Evolutionary conservation across 2,113 vertebrate genomes (phyloP).

Genomic region (Tragelaphus scriptus): DNA sequence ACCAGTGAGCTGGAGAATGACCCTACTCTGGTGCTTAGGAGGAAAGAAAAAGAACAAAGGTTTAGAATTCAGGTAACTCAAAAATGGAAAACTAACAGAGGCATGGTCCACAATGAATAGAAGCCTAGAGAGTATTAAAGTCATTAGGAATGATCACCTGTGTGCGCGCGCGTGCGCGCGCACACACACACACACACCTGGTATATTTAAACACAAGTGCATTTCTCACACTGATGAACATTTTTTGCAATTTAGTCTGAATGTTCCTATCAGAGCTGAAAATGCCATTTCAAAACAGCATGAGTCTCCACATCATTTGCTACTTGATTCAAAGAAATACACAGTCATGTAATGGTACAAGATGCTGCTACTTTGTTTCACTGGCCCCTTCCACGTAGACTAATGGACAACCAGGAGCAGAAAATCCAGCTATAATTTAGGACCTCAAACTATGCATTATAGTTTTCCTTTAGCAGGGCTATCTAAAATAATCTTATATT

Average conservation of each 20-base stretch:
- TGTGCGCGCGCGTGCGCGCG: too few species aligned
- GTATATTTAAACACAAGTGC: not conserved
- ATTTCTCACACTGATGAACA: conserved; percentile 14
- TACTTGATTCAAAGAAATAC: not conserved
- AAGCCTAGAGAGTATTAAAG: not conserved
- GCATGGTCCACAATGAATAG: not conserved
- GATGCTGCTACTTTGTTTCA: not conserved
- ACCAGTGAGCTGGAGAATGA: not conserved
- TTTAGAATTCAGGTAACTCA: not conserved
- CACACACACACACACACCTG: accelerated
- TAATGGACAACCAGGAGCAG: not conserved
- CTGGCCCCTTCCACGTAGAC: not conserved
- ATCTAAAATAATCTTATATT: not conserved
- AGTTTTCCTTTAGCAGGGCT: conserved; percentile 13
- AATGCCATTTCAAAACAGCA: not conserved
- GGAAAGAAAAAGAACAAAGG: not conserved
- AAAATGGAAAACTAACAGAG: not conserved
- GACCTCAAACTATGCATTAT: not conserved
- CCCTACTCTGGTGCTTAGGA: not conserved
- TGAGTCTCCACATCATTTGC: not conserved
- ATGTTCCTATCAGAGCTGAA: not conserved
- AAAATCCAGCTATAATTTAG: conserved; percentile 19
- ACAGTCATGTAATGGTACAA: not conserved
- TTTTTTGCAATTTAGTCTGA: not conserved
- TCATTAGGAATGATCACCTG: not conserved